Base-by-base conservation (phyloP, 1,140 invertebrate species). In the Papilio polyxenes region DNA sequence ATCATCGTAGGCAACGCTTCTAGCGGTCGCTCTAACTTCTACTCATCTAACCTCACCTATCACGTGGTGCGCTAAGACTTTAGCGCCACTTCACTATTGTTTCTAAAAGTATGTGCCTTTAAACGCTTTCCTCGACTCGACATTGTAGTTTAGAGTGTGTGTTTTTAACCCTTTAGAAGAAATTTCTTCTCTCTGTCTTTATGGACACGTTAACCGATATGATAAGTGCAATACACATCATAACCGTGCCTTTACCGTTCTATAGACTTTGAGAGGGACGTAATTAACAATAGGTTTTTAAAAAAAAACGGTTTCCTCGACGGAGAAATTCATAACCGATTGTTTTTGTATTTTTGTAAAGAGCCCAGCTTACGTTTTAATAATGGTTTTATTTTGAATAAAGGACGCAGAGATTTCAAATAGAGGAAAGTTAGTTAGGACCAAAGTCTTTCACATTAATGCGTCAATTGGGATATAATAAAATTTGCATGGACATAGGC, bases 21-120 rank as follows among this genome's bases (percentile, higher is more conserved):
- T 94, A 92, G 91, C 87, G 92, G 87, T 92, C 89, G 89, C 90
- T 92, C 89, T 90, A 81, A 89, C 91, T 90, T 91, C 87, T 88
- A 88, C 87, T 90, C 85, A 85, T 86, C 84, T 85, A 88, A 87
- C 83, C 84, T 89, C 72, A 85, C 86, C 85, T 86, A 72, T 72
- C 79, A 85, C 74, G 89, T 89, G 89, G 89, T 89, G 83, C 86
- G 85, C 85, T 86, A 82, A 87, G 48, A 23, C 85, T 84, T 82
- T 86, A 85, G 88, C 87, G 89, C 88, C 90, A 91, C 87, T 89
- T 86, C 88, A 92, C 89, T 92, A 89, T 92, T 90, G 83, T 91
- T 94, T 94, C 92, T 94, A 94, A 94, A 93, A 93, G 92, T 93
- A 94, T 93, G 93, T 94, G 93, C 93, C 93, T 94, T 94, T 92